Evolutionary conservation across 2,888 invertebrate species (phyloP), one percentile per base, ranked within the genome.

Genomic region (Chironomus tentans): DNA sequence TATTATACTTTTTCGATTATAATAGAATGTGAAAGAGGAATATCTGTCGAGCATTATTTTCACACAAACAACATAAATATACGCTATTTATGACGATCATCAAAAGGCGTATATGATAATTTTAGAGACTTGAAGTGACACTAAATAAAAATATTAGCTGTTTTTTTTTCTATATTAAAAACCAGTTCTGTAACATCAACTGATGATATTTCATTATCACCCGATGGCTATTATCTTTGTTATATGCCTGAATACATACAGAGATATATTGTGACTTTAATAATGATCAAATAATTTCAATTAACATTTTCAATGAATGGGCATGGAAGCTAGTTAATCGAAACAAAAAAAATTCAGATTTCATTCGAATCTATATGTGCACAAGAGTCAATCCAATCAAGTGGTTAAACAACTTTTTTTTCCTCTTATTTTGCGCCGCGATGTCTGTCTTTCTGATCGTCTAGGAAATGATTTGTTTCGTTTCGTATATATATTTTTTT

Each of bases 351-450:
- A 38, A 28, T 28, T 38, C 38, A 38, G n/a, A 56, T 18, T 62
- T 15, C 62, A 15, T 15, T 62, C 62, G 62, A 62, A 15, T 22
- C 13, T 62, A 15, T 50, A 15, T 18, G 68, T 18, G 47, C 21
- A 47, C 22, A 61, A 72, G 46, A 72, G 18, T 28, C 72, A 72
- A 71, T 56, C 56, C 70, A 70, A 22, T 72, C 65, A 65, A 73
- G 73, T 73, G 73, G 73, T 73, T 73, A 65, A 73, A 46, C 73
- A 65, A 47, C 73, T 73, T 62, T 73, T 73, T 62, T 73, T 73
- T 62, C 18, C 61, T 6, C 38, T 38, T 38, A 22, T 21, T 47
- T 65, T 62, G 73, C 73, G 73, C 73, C 62, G 15, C 46, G 15
- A 73, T 65, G 73, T 73, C 73, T 73, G 73, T 38, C 10, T 68